A percentile compares a stretch with the other conserved stretches of the same genome.
These are phyloP conservation scores for Drosophila cracens DNA, from an alignment of 2,888 invertebrate species.

Conservation along the genomic window DNA sequence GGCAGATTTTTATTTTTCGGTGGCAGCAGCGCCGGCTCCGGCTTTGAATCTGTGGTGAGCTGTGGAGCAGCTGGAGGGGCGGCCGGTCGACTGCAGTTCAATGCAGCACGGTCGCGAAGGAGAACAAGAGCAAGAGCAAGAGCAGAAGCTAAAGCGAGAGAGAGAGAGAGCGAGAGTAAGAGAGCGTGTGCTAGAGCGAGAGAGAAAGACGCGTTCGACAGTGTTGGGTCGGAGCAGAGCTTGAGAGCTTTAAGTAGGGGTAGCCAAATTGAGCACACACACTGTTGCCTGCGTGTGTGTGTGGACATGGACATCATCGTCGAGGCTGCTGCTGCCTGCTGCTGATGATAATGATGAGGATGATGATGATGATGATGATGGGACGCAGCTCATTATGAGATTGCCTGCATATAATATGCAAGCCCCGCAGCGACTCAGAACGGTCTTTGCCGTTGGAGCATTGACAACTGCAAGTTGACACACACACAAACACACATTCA, in stretches of 20 bases:
- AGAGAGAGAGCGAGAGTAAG: conserved; percentile 5
- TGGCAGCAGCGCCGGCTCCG: conserved; percentile 50
- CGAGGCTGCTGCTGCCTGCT: conserved; percentile 14
- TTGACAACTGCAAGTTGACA: conserved; percentile 66
- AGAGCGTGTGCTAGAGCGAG: conserved; percentile 5
- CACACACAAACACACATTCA: conserved; percentile 38
- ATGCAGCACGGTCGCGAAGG: conserved; percentile 24
- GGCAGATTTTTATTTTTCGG: conserved; percentile 82
- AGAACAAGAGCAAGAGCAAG: conserved; percentile 10
- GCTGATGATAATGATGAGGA: conserved; percentile 47
- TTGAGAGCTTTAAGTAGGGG: conserved; percentile 75
- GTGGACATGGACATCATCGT: conserved; percentile 33
- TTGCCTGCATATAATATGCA: conserved; percentile 76
- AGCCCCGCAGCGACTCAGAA: conserved; percentile 72
- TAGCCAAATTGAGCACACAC: conserved; percentile 60
- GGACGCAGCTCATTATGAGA: conserved; percentile 61
- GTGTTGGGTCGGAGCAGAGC: conserved; percentile 48
- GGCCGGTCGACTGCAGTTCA: conserved; percentile 34
- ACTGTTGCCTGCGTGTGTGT: conserved; percentile 7
- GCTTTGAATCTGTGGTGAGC: conserved; percentile 36
- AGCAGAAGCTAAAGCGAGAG: neutral
- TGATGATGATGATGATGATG: conserved; percentile 25
- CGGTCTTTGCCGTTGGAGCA: conserved; percentile 70
- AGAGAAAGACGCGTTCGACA: conserved; percentile 15
- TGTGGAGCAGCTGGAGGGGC: conserved; percentile 16